A percentile compares a stretch with the other conserved stretches of the same genome.
These are phyloP conservation scores for Calypte anna DNA, from an alignment of 2,113 vertebrate species.

Conservation along the genomic window DNA sequence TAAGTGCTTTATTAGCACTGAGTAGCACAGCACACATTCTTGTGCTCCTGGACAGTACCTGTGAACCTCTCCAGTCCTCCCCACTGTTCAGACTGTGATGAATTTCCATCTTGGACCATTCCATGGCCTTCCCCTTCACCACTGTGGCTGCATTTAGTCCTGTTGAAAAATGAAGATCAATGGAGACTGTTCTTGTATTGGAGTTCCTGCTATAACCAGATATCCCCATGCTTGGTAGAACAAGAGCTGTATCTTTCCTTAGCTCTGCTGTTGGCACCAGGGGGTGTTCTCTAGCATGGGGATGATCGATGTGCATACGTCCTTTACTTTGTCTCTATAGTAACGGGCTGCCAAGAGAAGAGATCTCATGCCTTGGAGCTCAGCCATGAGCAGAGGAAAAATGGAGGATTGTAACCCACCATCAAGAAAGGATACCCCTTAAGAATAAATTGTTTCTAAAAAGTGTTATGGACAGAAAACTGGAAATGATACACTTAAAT, in stretches of 20 bases:
- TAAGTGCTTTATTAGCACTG: not conserved
- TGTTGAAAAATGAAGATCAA: not conserved
- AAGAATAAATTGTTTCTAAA: not conserved
- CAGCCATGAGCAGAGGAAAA: not conserved
- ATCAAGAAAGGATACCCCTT: not conserved
- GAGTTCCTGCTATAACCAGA: not conserved
- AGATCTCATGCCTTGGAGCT: not conserved
- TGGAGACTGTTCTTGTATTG: not conserved
- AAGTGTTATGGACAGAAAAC: not conserved
- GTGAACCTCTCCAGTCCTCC: not conserved
- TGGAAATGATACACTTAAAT: not conserved
- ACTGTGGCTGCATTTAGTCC: not conserved
- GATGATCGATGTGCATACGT: not conserved
- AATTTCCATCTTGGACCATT: not conserved
- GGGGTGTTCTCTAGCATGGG: not conserved
- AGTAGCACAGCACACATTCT: not conserved
- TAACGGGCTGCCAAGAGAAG: slow-evolving; percentile 5
- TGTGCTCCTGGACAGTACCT: not conserved
- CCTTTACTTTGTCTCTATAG: slow-evolving; percentile 30
- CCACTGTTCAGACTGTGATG: not conserved
- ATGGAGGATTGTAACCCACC: not conserved
- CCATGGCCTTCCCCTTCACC: not conserved
- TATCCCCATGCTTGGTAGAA: not conserved
- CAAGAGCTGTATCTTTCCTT: not conserved
- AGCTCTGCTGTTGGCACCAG: not conserved